A percentile compares a stretch with the other conserved stretches of the same genome.
phyloP scores from a whole-genome alignment of 2,888 invertebrate genomes.

The Cantharis rufa region DNA sequence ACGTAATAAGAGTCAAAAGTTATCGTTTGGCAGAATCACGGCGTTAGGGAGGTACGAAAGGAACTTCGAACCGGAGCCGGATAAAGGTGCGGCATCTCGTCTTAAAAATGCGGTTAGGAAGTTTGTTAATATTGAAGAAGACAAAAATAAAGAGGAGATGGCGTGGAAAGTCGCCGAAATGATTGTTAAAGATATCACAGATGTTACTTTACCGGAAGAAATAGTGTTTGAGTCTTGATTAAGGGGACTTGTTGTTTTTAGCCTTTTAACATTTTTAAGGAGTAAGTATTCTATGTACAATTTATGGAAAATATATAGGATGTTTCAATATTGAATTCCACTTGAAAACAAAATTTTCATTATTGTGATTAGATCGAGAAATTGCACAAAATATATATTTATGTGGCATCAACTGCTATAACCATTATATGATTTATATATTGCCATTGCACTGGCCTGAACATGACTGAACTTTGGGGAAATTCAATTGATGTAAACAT shows the following conservation, averaged over 20 bases:
- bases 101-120: conserved; percentile 70
- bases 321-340: background rate
- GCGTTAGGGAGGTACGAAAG: conserved; percentile 89
- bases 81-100: conserved; percentile 56
- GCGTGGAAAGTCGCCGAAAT: conserved; percentile 97
- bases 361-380: background rate
- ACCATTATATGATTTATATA: background rate
- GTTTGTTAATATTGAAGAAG: conserved; percentile 81
- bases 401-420: background rate
- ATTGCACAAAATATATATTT: background rate
- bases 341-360: background rate
- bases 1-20: conserved; percentile 71
- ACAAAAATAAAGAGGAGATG: conserved; percentile 92
- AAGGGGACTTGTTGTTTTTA: background rate
- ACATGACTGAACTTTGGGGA: background rate
- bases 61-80: conserved; percentile 82
- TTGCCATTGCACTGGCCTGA: background rate
- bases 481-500: background rate
- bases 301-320: background rate
- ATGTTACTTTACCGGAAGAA: conserved; percentile 71
- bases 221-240: conserved; percentile 32
- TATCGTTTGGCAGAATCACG: conserved; percentile 86
- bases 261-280: background rate
- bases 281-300: background rate
- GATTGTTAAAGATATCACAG: conserved; percentile 94